A percentile compares a stretch with the other conserved stretches of the same genome.
phyloP scores from a whole-genome alignment of 2,888 invertebrate genomes.

The Trachelus iudaicus region DNA sequence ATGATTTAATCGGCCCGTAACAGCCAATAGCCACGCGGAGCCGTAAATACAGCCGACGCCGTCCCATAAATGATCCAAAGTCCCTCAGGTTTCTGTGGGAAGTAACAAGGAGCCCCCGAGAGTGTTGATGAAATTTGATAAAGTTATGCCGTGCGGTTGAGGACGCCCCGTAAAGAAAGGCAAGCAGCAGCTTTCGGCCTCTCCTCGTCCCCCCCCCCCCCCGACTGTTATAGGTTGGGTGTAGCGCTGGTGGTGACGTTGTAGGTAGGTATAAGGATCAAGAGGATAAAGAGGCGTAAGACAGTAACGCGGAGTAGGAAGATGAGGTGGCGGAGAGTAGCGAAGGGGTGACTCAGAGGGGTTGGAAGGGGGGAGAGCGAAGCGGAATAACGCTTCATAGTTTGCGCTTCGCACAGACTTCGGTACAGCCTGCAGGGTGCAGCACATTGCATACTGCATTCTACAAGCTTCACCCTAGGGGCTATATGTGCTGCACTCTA shows the following conservation, averaged over 20 bases:
- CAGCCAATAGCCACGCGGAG: background rate
- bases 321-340: slow-evolving; percentile 16
- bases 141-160: slow-evolving; percentile 47
- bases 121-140: slow-evolving; percentile 54
- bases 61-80: background rate
- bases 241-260: background rate
- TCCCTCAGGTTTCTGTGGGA: background rate
- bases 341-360: slow-evolving; percentile 22
- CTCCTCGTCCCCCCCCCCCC: background rate
- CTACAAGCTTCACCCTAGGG: background rate
- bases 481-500: background rate
- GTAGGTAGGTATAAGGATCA: background rate
- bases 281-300: slow-evolving; percentile 17
- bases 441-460: background rate
- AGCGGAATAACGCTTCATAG: slow-evolving; percentile 38
- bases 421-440: background rate
- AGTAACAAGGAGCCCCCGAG: background rate
- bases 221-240: background rate
- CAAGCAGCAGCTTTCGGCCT: background rate
- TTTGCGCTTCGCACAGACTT: slow-evolving; percentile 28
- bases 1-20: background rate
- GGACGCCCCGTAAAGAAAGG: background rate
- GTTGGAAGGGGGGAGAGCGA: slow-evolving; percentile 14
- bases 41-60: background rate
- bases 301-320: slow-evolving; percentile 17